Conservation (phyloP, 2,797 vertebrate species). For the Apogon hyalosoma region DNA sequence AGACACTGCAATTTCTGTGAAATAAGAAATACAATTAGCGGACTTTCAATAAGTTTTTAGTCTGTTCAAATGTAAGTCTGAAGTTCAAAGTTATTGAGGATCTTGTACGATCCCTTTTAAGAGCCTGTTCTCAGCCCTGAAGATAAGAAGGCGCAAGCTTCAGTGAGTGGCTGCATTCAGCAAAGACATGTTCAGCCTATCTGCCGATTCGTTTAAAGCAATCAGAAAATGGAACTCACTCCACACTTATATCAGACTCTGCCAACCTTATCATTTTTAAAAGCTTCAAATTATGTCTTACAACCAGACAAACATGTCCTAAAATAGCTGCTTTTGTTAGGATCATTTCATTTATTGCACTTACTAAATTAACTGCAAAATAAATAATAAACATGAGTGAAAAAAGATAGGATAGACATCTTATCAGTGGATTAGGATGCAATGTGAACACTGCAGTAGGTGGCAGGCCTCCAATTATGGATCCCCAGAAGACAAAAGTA, state of each 20-base stretch:
- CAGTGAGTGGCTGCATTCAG: conserved; percentile 43
- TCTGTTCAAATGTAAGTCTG: conserved; percentile 40
- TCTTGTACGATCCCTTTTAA: conserved; percentile 41
- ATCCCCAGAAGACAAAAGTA: conserved; percentile 36
- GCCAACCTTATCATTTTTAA: conserved; percentile 43
- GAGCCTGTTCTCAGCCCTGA: conserved; percentile 36
- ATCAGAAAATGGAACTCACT: conserved; percentile 46
- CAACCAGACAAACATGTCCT: conserved; percentile 26
- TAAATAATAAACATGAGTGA: not conserved
- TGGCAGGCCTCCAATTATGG: conserved; percentile 21
- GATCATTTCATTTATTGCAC: conserved; percentile 11
- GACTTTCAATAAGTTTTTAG: conserved; percentile 32
- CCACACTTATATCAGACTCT: conserved; percentile 34
- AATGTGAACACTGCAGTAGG: not conserved
- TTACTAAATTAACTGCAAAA: conserved; percentile 23
- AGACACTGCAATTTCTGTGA: conserved; percentile 3
- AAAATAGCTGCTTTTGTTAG: conserved; percentile 16
- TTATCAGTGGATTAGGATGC: conserved; percentile 15
- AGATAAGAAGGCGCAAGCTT: conserved; percentile 58
- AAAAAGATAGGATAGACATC: not conserved
- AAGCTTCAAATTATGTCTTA: conserved; percentile 36
- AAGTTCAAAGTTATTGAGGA: conserved; percentile 51
- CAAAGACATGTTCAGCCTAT: conserved; percentile 42
- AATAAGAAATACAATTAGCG: conserved; percentile 36
- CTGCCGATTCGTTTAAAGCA: conserved; percentile 55